Percentiles rank a stretch among this genome's conserved stretches.
Evolutionary conservation across 2,888 invertebrate genomes (phyloP).

Genomic region (Candidula unifasciata): DNA sequence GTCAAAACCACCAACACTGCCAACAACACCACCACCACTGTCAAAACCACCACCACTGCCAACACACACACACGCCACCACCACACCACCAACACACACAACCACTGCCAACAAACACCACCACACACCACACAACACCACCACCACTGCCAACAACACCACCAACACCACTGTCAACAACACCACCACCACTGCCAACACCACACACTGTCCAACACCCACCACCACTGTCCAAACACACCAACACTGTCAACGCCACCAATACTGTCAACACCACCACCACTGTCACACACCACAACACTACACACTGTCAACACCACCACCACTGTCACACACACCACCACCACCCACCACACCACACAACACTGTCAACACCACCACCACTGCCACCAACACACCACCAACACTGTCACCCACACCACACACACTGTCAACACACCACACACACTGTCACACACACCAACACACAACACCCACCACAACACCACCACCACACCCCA

Average conservation of each 20-base stretch:
- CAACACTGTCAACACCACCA: neutral
- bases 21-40: neutral
- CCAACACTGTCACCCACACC: neutral
- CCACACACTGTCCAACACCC: neutral
- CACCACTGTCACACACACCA: neutral
- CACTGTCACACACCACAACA: neutral
- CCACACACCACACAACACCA: neutral
- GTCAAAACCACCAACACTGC: neutral
- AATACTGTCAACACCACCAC: neutral
- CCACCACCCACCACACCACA: neutral
- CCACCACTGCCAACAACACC: neutral
- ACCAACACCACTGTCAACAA: neutral
- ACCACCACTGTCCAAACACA: neutral
- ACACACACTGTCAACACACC: neutral
- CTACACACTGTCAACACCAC: neutral
- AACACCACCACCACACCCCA: neutral
- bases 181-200: neutral
- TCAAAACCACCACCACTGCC: neutral
- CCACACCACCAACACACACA: neutral
- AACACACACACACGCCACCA: neutral
- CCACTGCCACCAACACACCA: neutral
- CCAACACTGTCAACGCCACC: neutral
- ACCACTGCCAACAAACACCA: neutral
- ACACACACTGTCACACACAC: no score
- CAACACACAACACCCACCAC: constrained; percentile 29